Conservation (phyloP, 1,140 invertebrate genomes). For the Sitobion miscanthi region DNA sequence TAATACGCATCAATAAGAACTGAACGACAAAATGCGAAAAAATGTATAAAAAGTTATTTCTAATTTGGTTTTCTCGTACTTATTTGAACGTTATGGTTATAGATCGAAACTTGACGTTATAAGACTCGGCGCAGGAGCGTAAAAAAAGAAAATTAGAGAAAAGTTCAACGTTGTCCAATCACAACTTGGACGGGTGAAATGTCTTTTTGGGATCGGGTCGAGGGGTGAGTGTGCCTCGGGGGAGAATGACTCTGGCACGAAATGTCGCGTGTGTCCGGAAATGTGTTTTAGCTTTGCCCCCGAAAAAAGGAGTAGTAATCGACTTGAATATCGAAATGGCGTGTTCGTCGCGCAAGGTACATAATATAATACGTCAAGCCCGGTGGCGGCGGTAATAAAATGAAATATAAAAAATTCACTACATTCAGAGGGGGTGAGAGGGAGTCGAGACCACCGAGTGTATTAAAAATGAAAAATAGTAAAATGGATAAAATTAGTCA, state of each 20-base stretch:
- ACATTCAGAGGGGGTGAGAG: not conserved
- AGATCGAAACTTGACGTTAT: not conserved
- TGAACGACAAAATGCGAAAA: not conserved
- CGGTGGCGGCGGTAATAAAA: not conserved
- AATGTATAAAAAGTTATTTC: not conserved
- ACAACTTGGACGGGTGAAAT: not conserved
- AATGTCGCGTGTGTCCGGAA: slow-evolving; percentile 35
- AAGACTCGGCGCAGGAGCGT: not conserved
- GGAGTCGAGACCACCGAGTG: not conserved
- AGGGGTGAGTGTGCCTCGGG: not conserved
- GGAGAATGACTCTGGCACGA: slow-evolving; percentile 1
- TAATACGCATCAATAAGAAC: not conserved
- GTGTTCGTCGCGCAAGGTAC: not conserved
- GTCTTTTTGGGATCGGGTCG: slow-evolving; percentile 1
- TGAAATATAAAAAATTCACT: not conserved
- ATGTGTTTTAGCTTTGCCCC: slow-evolving; percentile 2
- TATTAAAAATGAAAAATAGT: slow-evolving; percentile 7
- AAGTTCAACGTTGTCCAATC: slow-evolving; percentile 2
- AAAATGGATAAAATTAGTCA: not conserved
- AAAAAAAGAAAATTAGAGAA: not conserved
- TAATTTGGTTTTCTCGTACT: not conserved
- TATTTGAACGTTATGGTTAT: not conserved
- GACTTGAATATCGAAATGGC: slow-evolving; percentile 46
- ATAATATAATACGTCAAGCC: not conserved
- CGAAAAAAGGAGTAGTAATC: slow-evolving; percentile 8